phyloP scores from a whole-genome alignment of 2,888 invertebrate genomes.

The Oeneis ivallda region DNA sequence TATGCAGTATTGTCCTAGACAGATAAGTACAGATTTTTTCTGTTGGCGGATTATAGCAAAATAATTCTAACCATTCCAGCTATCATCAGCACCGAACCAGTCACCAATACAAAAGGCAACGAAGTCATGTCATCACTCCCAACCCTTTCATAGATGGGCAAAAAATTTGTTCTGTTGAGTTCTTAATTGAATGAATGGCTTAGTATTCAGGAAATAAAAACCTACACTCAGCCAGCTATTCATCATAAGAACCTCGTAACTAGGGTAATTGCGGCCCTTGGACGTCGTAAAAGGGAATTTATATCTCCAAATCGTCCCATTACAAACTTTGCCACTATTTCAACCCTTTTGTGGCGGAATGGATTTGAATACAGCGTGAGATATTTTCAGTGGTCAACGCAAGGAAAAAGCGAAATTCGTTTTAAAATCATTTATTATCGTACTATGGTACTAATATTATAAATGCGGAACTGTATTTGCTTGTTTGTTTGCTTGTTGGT shows the following conservation, averaged over 20 bases:
- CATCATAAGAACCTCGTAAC: constrained; percentile 39
- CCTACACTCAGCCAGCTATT: constrained; percentile 14
- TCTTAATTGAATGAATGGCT: neutral
- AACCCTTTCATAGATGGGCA: no score
- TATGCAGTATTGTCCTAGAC: no score
- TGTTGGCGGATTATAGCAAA: no score
- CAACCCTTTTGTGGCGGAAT: constrained; percentile 23
- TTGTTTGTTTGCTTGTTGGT: no score
- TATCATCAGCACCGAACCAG: neutral
- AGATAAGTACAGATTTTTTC: no score
- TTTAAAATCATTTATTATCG: no score
- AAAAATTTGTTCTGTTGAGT: neutral
- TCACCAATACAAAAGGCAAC: no score
- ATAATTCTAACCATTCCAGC: no score
- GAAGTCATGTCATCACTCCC: no score
- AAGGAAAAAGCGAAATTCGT: neutral
- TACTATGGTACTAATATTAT: no score
- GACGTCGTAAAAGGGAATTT: constrained; percentile 52
- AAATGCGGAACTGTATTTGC: no score
- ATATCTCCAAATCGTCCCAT: constrained; percentile 49
- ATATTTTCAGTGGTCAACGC: neutral
- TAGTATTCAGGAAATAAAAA: constrained; percentile 11
- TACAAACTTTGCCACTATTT: constrained; percentile 46
- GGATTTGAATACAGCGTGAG: constrained; percentile 20
- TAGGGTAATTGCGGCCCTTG: constrained; percentile 39